phyloP scores from a whole-genome alignment of 1,140 invertebrate genomes.

The Bombus huntii region DNA sequence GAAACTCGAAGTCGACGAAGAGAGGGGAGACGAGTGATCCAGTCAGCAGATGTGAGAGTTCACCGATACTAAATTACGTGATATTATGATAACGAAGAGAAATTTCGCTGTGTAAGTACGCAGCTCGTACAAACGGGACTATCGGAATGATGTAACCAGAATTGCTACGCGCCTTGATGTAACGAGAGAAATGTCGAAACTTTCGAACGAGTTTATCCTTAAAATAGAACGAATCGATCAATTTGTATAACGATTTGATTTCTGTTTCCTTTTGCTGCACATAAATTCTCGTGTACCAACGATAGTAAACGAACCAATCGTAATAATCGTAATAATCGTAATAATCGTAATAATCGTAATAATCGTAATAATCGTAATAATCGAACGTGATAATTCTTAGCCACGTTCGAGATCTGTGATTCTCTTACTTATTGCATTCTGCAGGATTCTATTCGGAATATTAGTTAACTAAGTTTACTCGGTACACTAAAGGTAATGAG shows the following conservation, averaged over 20 bases:
- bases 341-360: constrained; percentile 3
- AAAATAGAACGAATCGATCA: not conserved
- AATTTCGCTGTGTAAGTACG: not conserved
- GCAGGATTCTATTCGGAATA: constrained; percentile 17
- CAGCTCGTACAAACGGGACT: not conserved
- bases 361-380: not conserved
- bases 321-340: not conserved
- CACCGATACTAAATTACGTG: constrained; percentile 43
- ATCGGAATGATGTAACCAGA: not conserved
- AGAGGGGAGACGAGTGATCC: constrained; percentile 1
- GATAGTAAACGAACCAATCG: not conserved
- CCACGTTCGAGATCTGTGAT: not conserved
- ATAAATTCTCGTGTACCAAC: not conserved
- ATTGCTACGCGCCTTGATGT: constrained; percentile 7
- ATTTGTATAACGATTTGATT: too few relatives aligned
- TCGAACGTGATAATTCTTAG: not conserved
- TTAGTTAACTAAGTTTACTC: constrained; percentile 32
- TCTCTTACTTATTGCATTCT: constrained; percentile 22
- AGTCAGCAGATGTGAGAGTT: constrained; percentile 24
- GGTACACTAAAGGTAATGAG: constrained; percentile 9
- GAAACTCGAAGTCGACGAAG: constrained; percentile 53
- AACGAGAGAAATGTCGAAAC: not conserved
- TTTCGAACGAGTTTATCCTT: not conserved
- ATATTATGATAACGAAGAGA: constrained; percentile 42
- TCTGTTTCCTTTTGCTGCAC: not conserved